Conservation (phyloP, 2,113 vertebrate genomes). For the Hippocampus barbouri region DNA sequence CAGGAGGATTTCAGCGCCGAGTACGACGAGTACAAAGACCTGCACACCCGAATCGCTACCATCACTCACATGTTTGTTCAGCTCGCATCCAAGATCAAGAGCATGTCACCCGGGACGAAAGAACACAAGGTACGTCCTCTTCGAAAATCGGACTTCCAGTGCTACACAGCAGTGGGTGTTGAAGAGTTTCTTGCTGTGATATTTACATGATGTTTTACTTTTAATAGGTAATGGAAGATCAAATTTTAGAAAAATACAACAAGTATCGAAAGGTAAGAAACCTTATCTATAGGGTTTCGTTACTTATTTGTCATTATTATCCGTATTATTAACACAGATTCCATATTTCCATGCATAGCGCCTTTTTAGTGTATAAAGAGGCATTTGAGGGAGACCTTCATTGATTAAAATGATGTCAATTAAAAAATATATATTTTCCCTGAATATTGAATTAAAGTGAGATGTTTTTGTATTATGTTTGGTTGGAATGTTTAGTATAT, state of each 20-base stretch:
- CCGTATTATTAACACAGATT: no score
- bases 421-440: no score
- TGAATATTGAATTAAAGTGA: no score
- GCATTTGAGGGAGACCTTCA: no score
- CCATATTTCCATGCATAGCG: no score
- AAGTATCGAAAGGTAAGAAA: conserved; percentile 78
- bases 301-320: neutral
- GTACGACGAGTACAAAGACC: conserved; percentile 74
- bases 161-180: neutral
- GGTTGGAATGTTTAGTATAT: no score
- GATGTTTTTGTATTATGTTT: no score
- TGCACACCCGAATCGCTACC: conserved; percentile 72
- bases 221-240: conserved; percentile 76
- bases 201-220: conserved; percentile 18
- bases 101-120: conserved; percentile 69
- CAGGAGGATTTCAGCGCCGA: conserved; percentile 78
- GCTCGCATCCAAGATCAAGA: conserved; percentile 80
- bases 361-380: no score
- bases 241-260: conserved; percentile 79
- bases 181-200: neutral
- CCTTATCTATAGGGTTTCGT: neutral
- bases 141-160: neutral
- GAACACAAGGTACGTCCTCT: conserved; percentile 71
- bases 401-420: no score
- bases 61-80: conserved; percentile 77